A percentile compares a stretch with the other conserved stretches of the same genome.
These are phyloP conservation scores for Plectrocnemia conspersa DNA, from an alignment of 1,140 invertebrate genomes.

Conservation along the genomic window DNA sequence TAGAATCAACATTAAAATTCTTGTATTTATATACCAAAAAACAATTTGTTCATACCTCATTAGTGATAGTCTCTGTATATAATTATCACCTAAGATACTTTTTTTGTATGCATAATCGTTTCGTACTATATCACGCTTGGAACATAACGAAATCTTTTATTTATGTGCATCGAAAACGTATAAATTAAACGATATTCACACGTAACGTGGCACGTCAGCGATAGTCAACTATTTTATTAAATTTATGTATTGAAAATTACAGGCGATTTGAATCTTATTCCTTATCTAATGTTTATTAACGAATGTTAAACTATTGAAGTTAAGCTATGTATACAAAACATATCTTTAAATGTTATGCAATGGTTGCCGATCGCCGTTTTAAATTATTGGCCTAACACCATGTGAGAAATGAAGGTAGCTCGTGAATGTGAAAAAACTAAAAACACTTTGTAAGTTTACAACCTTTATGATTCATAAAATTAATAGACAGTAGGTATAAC, in stretches of 20 bases:
- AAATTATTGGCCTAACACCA: constrained; percentile 22
- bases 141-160: constrained; percentile 11
- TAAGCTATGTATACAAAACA: neutral
- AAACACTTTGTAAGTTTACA: constrained; percentile 29
- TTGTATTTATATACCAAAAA: neutral
- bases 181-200: constrained; percentile 8
- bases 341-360: too few relatives aligned
- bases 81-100: constrained; percentile 9
- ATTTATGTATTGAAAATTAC: neutral
- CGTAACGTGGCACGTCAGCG: neutral
- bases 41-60: constrained; percentile 8
- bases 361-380: constrained; percentile 12
- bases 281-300: too few relatives aligned
- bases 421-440: constrained; percentile 24
- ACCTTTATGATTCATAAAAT: constrained; percentile 31
- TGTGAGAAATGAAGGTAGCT: constrained; percentile 25
- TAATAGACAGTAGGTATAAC: constrained; percentile 30
- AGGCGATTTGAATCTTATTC: too few relatives aligned
- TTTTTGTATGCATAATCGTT: constrained; percentile 7
- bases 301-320: neutral
- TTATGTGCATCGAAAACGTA: constrained; percentile 11
- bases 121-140: constrained; percentile 8
- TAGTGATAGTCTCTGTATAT: constrained; percentile 10
- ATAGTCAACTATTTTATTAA: neutral
- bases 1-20: neutral